These are phyloP conservation scores for Uloborus plumipes DNA, from an alignment of 2,888 invertebrate genomes.

Conservation along the genomic window DNA sequence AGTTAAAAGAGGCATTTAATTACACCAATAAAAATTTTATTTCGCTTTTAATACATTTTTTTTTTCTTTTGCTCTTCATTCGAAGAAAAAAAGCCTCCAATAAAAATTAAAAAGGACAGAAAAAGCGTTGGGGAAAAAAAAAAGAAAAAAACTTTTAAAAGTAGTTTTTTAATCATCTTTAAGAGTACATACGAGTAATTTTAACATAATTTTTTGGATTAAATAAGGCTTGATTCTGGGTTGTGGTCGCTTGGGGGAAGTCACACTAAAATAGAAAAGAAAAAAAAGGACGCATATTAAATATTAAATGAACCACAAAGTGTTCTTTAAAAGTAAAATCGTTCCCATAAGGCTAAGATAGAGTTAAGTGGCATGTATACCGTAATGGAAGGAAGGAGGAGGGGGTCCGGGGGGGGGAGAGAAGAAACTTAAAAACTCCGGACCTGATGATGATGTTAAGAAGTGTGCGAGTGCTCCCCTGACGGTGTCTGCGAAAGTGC, in stretches of 20 bases:
- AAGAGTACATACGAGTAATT: conserved; percentile 44
- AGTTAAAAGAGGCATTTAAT: conserved; percentile 61
- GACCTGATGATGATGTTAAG: conserved; percentile 62
- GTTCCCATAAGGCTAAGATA: conserved; percentile 53
- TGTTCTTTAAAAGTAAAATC: conserved; percentile 62
- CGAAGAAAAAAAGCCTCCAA: conserved; percentile 2
- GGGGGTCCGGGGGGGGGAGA: conserved; percentile 12
- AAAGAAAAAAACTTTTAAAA: conserved; percentile 48
- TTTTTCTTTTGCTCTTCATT: conserved; percentile 26
- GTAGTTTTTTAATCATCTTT: conserved; percentile 22
- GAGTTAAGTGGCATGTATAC: conserved; percentile 53
- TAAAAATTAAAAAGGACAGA: conserved; percentile 30
- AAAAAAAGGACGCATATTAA: conserved; percentile 56
- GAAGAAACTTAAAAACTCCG: conserved; percentile 49
- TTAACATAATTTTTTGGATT: conserved; percentile 63
- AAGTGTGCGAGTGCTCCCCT: conserved; percentile 23
- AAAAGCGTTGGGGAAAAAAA: conserved; percentile 9
- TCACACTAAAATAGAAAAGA: conserved; percentile 32
- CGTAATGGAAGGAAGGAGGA: conserved; percentile 2
- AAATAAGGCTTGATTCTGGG: conserved; percentile 59
- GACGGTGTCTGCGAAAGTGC: conserved; percentile 32
- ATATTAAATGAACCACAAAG: conserved; percentile 64
- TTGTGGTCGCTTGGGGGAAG: conserved; percentile 30
- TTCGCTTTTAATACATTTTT: conserved; percentile 43
- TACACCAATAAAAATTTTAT: conserved; percentile 64